Conservation (phyloP, 2,888 invertebrate species). For the Agrotis clavis region DNA sequence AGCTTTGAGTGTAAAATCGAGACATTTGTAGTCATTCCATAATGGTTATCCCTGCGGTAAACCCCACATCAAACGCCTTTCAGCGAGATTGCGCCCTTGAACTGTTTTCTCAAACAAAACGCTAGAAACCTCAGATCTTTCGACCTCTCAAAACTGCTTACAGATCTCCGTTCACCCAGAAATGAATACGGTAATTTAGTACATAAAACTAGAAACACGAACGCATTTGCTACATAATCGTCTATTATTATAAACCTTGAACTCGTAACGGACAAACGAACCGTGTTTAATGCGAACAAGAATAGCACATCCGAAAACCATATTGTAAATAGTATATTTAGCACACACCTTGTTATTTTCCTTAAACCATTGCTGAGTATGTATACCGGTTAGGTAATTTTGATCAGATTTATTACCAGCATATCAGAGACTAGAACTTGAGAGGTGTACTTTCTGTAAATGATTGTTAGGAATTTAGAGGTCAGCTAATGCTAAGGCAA, state of each 20-base stretch:
- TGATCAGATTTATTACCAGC: slow-evolving; percentile 2
- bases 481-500: slow-evolving; percentile 26
- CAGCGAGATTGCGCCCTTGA: slow-evolving; percentile 33
- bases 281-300: slow-evolving; percentile 46
- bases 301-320: slow-evolving; percentile 58
- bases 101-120: slow-evolving; percentile 9
- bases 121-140: slow-evolving; percentile 6
- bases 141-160: slow-evolving; percentile 3
- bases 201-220: slow-evolving; percentile 44
- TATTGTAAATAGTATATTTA: slow-evolving; percentile 57
- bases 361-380: slow-evolving; percentile 32
- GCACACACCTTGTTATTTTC: slow-evolving; percentile 48
- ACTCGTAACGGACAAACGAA: slow-evolving; percentile 54
- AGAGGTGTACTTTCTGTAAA: slow-evolving; percentile 24
- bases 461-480: slow-evolving; percentile 37
- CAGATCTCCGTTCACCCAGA: slow-evolving; percentile 18
- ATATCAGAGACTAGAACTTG: background rate
- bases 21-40: slow-evolving; percentile 41
- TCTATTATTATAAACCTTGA: slow-evolving; percentile 59
- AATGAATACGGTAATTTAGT: slow-evolving; percentile 15
- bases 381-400: slow-evolving; percentile 24
- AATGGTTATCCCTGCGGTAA: slow-evolving; percentile 31
- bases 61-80: slow-evolving; percentile 52
- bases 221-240: slow-evolving; percentile 47
- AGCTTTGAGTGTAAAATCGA: slow-evolving; percentile 16